A percentile compares a stretch with the other conserved stretches of the same genome.
phyloP scores from a whole-genome alignment of 2,797 vertebrate genomes.

The Pygocentrus nattereri region DNA sequence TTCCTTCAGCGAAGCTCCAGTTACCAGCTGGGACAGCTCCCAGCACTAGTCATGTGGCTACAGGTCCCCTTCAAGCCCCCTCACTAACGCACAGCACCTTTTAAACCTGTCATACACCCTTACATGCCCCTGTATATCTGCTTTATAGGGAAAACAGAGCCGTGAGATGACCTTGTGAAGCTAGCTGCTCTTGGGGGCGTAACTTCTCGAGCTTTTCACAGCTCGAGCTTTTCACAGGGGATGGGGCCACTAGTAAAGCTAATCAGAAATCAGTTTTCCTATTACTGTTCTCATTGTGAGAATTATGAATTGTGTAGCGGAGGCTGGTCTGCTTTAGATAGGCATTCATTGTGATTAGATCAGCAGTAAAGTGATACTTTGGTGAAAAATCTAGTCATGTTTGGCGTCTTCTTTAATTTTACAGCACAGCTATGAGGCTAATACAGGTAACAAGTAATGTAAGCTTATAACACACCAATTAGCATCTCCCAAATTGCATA shows the following conservation, averaged over 20 bases:
- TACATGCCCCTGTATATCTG: constrained; percentile 11
- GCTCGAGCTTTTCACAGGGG: constrained; percentile 56
- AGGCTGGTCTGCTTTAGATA: too few species aligned
- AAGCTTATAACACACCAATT: background rate
- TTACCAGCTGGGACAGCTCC: constrained; percentile 60
- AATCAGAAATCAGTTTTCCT: background rate
- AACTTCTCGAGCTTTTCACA: constrained; percentile 20
- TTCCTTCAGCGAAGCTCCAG: constrained; percentile 62
- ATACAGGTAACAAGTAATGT: background rate
- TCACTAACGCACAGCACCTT: constrained; percentile 3
- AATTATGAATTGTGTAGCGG: too few species aligned
- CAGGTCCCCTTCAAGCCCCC: constrained; percentile 5
- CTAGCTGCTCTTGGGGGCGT: background rate
- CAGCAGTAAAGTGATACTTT: background rate
- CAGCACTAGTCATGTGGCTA: constrained; percentile 63
- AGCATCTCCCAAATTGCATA: background rate
- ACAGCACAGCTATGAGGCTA: background rate
- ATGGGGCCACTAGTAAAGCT: constrained; percentile 18
- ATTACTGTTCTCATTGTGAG: background rate
- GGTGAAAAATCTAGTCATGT: background rate
- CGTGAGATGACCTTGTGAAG: constrained; percentile 21
- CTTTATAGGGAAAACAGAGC: constrained; percentile 32
- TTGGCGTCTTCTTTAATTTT: background rate
- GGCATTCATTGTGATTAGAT: too few species aligned
- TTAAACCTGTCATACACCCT: constrained; percentile 26